phyloP scores from a whole-genome alignment of 2,113 vertebrate species.

The Panthera leo region DNA sequence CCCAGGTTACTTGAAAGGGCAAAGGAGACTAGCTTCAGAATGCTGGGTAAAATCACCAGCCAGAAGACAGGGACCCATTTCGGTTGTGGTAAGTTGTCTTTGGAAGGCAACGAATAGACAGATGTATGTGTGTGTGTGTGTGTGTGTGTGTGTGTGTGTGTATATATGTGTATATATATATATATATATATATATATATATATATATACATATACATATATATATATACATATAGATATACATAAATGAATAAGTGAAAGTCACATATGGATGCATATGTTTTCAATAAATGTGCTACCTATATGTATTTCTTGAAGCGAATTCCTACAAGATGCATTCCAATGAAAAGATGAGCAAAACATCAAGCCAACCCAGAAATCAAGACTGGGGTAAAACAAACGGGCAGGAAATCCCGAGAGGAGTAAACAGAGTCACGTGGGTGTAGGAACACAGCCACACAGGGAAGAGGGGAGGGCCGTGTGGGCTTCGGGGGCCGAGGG shows the following conservation, averaged over 20 bases:
- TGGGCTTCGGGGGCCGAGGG: neutral
- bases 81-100: neutral
- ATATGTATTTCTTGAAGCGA: neutral
- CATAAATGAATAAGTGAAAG: neutral
- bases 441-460: accelerated
- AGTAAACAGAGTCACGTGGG: accelerated
- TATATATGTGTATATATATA: too few relatives aligned
- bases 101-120: neutral
- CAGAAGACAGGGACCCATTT: neutral
- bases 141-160: too few relatives aligned
- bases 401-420: accelerated
- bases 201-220: too few relatives aligned
- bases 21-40: neutral
- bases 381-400: neutral
- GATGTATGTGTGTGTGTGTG: too few relatives aligned
- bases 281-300: neutral
- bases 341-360: neutral
- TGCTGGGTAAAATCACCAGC: neutral
- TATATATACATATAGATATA: too few relatives aligned
- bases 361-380: neutral
- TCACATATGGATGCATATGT: neutral
- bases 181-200: too few relatives aligned
- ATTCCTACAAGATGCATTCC: neutral
- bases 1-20: neutral
- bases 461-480: accelerated